phyloP scores from a whole-genome alignment of 2,113 vertebrate species.

The Rutilus rutilus region DNA sequence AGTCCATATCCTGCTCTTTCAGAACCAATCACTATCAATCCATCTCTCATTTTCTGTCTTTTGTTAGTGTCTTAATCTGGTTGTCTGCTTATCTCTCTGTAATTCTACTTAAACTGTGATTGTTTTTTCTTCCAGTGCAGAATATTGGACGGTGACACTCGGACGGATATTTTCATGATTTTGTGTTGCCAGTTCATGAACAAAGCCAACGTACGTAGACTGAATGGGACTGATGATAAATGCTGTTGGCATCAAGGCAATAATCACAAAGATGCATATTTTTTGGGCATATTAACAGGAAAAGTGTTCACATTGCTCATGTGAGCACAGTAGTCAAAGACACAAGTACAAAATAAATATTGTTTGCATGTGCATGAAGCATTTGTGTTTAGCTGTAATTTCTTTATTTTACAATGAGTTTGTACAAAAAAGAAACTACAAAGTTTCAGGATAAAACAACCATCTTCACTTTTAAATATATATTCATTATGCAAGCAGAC shows the following conservation, averaged over 20 bases:
- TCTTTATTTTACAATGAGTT: background rate
- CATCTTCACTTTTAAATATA: background rate
- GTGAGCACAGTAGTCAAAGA: background rate
- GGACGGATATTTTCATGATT: background rate
- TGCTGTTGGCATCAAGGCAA: background rate
- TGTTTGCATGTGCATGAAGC: background rate
- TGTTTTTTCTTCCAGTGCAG: background rate
- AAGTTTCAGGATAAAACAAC: background rate
- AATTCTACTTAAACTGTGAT: background rate
- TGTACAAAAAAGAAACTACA: background rate
- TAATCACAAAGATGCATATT: background rate
- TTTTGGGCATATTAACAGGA: background rate
- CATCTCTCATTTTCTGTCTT: background rate
- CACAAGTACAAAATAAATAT: background rate
- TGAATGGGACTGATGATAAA: background rate
- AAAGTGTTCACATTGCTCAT: background rate
- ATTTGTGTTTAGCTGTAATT: background rate
- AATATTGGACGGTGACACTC: background rate
- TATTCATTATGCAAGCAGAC: background rate
- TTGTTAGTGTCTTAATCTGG: background rate
- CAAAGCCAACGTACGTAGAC: background rate
- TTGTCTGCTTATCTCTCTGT: background rate
- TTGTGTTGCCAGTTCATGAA: background rate
- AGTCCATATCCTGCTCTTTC: conserved; percentile 6
- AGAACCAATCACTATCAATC: background rate